Percentiles rank a stretch among this genome's conserved stretches.
These are phyloP conservation scores for Poeciliopsis gracilis DNA, from an alignment of 2,797 vertebrate species.

Conservation along the genomic window DNA sequence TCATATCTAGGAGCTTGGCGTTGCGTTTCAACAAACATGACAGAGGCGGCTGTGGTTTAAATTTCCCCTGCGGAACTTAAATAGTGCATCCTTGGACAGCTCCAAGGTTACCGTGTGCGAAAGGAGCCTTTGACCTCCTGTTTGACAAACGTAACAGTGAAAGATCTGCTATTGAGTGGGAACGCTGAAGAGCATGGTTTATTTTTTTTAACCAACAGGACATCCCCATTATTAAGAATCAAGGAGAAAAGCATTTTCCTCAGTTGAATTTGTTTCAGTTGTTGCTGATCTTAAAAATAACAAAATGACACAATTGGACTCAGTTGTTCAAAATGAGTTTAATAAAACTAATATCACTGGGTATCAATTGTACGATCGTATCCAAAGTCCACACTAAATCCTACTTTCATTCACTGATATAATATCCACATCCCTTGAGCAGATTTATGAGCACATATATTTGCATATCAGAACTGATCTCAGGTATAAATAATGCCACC, in stretches of 20 bases:
- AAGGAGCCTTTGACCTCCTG: conserved; percentile 2
- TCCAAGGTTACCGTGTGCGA: conserved; percentile 14
- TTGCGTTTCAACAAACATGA: conserved; percentile 11
- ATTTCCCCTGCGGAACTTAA: conserved; percentile 22
- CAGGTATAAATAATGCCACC: background rate
- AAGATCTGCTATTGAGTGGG: background rate
- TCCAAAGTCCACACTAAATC: too few relatives aligned
- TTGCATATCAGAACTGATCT: background rate
- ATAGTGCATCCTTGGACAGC: conserved; percentile 1
- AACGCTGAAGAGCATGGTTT: background rate
- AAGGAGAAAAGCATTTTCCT: background rate
- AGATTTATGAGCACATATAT: background rate
- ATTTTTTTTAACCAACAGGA: background rate
- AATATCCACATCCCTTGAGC: background rate
- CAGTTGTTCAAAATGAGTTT: background rate
- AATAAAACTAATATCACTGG: too few relatives aligned
- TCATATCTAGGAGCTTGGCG: background rate
- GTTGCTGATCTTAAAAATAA: background rate
- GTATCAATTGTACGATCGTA: too few relatives aligned
- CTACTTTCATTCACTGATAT: too few relatives aligned
- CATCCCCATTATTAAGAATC: background rate
- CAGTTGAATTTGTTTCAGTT: background rate
- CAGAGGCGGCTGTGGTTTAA: conserved; percentile 15
- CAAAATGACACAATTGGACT: background rate
- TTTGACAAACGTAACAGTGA: background rate